A percentile compares a stretch with the other conserved stretches of the same genome.
These are phyloP conservation scores for Gallinago paraguaiae DNA, from an alignment of 2,113 vertebrate genomes.

Conservation along the genomic window DNA sequence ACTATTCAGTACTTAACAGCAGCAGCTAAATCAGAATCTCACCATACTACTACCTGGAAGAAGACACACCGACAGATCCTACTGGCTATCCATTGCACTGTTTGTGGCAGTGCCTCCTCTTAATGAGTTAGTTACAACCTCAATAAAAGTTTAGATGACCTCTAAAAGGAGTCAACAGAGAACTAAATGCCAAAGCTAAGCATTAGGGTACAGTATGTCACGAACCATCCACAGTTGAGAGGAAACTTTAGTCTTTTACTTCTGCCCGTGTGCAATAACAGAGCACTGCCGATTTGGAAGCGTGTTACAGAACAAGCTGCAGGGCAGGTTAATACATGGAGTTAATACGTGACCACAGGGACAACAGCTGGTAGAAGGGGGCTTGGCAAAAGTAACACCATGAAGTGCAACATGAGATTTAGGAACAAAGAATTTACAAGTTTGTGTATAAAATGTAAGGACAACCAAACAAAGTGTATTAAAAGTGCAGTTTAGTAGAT, in stretches of 20 bases:
- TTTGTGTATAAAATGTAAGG: neutral
- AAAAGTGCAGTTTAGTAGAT: neutral
- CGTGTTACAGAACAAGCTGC: neutral
- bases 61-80: neutral
- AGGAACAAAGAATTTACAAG: neutral
- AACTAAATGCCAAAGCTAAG: neutral
- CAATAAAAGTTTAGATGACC: neutral
- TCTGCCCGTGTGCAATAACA: accelerated
- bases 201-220: neutral
- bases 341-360: accelerated
- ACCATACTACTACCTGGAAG: neutral
- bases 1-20: neutral
- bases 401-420: neutral
- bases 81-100: neutral
- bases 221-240: neutral
- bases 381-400: neutral
- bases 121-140: neutral
- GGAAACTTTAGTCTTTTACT: neutral
- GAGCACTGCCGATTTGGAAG: neutral
- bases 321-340: neutral
- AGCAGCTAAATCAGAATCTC: neutral
- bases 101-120: neutral
- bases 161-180: neutral
- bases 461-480: neutral
- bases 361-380: accelerated